Conservation (phyloP, 2,113 vertebrate species). For the Lepisosteus osseus region DNA sequence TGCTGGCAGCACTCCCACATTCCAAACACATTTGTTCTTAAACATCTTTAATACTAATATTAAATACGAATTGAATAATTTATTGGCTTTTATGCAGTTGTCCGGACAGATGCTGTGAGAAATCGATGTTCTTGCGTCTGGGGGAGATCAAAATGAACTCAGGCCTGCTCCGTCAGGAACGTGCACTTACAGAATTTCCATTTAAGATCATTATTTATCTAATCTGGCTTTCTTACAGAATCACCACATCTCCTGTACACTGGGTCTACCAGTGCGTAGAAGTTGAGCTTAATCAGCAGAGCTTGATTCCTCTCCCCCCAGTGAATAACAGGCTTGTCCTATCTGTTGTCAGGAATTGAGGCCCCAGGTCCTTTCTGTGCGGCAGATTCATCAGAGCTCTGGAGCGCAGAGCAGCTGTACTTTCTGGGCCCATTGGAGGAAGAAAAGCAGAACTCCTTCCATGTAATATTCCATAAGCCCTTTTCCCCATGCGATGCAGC, state of each 20-base stretch:
- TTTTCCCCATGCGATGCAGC: conserved; percentile 24
- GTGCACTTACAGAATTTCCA: neutral
- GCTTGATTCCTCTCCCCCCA: too few relatives aligned
- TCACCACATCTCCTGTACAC: neutral
- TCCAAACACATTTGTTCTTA: too few relatives aligned
- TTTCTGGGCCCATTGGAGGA: neutral
- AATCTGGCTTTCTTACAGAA: conserved; percentile 13
- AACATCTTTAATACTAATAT: too few relatives aligned
- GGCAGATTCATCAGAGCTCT: neutral
- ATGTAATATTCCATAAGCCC: conserved; percentile 47
- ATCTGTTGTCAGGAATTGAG: neutral
- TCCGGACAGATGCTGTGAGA: too few relatives aligned
- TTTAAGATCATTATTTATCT: conserved; percentile 9
- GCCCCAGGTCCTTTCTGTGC: neutral
- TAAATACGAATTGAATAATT: too few relatives aligned
- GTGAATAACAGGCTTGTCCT: too few relatives aligned
- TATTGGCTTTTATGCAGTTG: too few relatives aligned
- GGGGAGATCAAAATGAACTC: too few relatives aligned
- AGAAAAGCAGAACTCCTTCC: conserved; percentile 46
- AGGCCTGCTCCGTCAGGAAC: neutral
- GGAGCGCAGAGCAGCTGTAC: neutral
- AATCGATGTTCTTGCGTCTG: too few relatives aligned
- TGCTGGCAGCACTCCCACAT: too few relatives aligned
- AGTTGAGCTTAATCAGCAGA: too few relatives aligned
- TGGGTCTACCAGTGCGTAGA: too few relatives aligned